These are phyloP conservation scores for Polymixis flavicincta DNA, from an alignment of 2,888 invertebrate genomes.

Conservation along the genomic window DNA sequence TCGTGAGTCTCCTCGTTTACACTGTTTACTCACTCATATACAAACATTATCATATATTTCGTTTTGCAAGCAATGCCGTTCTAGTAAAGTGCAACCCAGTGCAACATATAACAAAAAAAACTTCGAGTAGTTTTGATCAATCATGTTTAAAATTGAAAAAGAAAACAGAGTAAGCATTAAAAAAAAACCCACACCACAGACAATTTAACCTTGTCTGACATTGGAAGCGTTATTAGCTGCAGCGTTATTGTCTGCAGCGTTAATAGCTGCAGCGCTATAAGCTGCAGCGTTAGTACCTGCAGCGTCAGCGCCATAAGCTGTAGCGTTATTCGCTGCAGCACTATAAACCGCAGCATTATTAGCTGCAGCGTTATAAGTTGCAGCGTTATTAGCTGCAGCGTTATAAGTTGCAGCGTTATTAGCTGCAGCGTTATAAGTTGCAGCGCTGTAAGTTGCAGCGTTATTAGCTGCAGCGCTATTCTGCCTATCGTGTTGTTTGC, in stretches of 20 bases:
- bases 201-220: conserved; percentile 1
- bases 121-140: not conserved
- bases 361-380: not conserved
- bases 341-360: not conserved
- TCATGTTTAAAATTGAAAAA: conserved; percentile 24
- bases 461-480: not conserved
- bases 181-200: not conserved
- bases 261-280: too few species aligned
- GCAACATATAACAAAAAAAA: not conserved
- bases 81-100: too few species aligned
- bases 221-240: not conserved
- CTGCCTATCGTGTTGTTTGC: not conserved
- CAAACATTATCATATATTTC: not conserved
- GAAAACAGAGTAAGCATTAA: conserved; percentile 27
- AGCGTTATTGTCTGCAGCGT: not conserved
- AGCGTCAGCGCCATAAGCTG: too few species aligned
- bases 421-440: not conserved
- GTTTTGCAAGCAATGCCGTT: not conserved
- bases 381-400: not conserved
- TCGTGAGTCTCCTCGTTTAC: not conserved
- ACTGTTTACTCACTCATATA: not conserved
- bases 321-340: too few species aligned
- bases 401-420: too few species aligned
- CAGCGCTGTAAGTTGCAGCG: too few species aligned
- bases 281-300: not conserved